phyloP scores from a whole-genome alignment of 35 echinoderm and acorn worm species.

The Ophiothrix spiculata region DNA sequence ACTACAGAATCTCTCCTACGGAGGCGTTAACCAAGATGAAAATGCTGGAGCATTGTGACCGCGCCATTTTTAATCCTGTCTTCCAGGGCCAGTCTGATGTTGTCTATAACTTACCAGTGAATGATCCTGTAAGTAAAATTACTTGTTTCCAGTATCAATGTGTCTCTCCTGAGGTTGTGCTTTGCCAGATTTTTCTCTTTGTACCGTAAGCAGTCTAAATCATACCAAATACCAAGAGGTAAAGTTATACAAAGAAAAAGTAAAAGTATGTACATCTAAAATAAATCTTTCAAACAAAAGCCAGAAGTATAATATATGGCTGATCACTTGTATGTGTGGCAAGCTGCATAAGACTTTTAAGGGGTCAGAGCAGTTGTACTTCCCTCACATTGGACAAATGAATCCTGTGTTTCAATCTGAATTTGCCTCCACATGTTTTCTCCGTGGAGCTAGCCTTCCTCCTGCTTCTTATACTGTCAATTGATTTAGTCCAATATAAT shows the following conservation, averaged over 20 bases:
- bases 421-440: no score
- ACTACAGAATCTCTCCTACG: constrained; percentile 60
- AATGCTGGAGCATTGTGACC: constrained; percentile 76
- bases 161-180: neutral
- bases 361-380: no score
- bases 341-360: no score
- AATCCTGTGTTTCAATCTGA: no score
- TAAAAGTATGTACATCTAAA: no score
- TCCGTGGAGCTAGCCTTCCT: no score
- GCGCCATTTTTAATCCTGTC: constrained; percentile 79
- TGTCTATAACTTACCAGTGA: constrained; percentile 36
- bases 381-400: no score
- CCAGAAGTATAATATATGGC: no score
- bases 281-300: no score
- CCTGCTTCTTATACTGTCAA: no score
- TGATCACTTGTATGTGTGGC: no score
- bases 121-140: constrained; percentile 79
- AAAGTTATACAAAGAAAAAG: neutral
- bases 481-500: no score
- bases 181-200: neutral
- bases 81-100: constrained; percentile 73
- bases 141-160: neutral
- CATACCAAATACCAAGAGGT: neutral
- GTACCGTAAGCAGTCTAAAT: neutral
- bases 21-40: constrained; percentile 93